Base-by-base conservation (phyloP, 2,888 invertebrate species). In the Agrotis exclamationis region DNA sequence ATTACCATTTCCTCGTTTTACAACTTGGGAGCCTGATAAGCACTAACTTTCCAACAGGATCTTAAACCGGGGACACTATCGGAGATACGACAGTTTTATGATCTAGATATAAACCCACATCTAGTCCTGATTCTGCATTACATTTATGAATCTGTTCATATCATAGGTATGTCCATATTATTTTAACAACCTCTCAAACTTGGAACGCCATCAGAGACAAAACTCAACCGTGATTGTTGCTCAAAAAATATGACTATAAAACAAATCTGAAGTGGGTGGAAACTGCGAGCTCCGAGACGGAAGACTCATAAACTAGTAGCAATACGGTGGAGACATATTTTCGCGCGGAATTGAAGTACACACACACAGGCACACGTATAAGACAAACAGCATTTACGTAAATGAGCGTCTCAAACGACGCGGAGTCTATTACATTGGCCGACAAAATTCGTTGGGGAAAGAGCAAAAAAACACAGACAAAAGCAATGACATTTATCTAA, bases 401-500 rank as follows among this genome's bases (percentile, higher is more conserved):
- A 90, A 88, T 85, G 87, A 88, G 83, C 83, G 76, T 83, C 84
- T 88, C 83, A 80, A 88, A 85, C 85, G 85, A 79, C 84, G 74
- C 85, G 76, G 85, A 85, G 81, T 92, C 89, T 90, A 90, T 92
- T 90, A 91, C 90, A 86, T 84, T 75, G 87, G 85, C 87, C 85
- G 87, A 85, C 86, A 80, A 90, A 92, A 90, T 89, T 90, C 87
- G 87, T 85, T 75, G 83, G 76, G 80, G 84, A 89, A 92, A 90
- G 88, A 91, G 81, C 84, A 85, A 85, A 85, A 84, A 85, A 85
- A 86, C 86, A 90, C 89, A 93, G 92, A 94, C 93, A 93, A 93
- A 93, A 94, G 92, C 92, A 92, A 93, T 95, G 95, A 95, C 95
- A 95, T 95, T 95, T 94, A 95, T 96, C 95, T 96, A 95, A 96